Percentiles rank a stretch among this genome's conserved stretches.
phyloP scores from a whole-genome alignment of 1,140 invertebrate species.

The Paralvinella palmiformis region DNA sequence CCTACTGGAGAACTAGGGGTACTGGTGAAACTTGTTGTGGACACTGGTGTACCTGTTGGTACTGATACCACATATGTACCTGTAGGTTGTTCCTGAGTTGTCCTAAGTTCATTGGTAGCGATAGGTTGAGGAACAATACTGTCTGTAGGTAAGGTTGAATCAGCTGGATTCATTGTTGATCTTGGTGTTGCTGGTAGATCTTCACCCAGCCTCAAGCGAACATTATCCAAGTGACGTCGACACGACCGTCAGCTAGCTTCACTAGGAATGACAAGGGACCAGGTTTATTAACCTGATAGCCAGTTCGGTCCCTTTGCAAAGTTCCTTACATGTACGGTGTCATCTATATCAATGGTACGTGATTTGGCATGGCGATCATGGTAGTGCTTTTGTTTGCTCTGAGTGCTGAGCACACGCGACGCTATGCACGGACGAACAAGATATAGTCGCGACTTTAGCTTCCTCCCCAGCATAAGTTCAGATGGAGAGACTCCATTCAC shows the following conservation, averaged over 20 bases:
- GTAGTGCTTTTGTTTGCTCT: not conserved
- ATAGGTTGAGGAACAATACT: no score
- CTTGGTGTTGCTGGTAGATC: no score
- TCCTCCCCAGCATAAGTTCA: not conserved
- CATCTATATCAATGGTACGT: not conserved
- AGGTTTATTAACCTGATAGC: not conserved
- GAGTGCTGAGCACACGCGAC: not conserved
- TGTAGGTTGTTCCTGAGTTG: no score
- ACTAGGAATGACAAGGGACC: not conserved
- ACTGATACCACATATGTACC: no score
- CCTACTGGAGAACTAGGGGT: no score
- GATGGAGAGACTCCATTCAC: not conserved
- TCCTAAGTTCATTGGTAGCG: no score
- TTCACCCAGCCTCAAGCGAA: no score
- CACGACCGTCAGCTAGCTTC: not conserved
- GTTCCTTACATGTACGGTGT: not conserved
- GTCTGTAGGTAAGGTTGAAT: no score
- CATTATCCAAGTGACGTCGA: no score
- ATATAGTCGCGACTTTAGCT: not conserved
- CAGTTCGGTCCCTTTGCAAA: not conserved
- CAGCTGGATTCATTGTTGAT: no score
- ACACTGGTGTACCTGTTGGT: no score
- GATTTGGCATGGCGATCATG: not conserved
- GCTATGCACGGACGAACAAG: not conserved
- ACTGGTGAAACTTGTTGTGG: no score